Evolutionary conservation across 2,113 vertebrate species (phyloP), one percentile per base, ranked within the genome.

Genomic region (Calidris pugnax): DNA sequence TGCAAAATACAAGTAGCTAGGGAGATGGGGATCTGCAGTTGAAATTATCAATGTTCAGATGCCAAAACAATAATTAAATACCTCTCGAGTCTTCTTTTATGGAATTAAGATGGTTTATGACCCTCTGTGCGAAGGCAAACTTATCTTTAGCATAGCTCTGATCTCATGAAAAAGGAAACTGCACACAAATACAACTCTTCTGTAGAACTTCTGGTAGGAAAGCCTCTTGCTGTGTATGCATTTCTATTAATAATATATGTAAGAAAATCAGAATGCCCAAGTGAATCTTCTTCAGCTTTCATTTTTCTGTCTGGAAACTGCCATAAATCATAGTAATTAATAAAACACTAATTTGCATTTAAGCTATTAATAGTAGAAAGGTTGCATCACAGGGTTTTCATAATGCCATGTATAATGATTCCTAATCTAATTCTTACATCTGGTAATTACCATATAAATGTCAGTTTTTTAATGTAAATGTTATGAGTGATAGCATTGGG

Each of bases 391-490:
- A 89, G 81, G 73, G 87, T 91, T 71, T 89, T 94, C 66, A 32
- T 68, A 75, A 94, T 53, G 83, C 51, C 59, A 51, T 1, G 4
- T 85, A 50, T 95, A 74, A 83, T 72, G 89, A 92, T 87, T 89
- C 45, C 71, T 96, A 85, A 89, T 82, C 73, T 84, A 63, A 75
- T 89, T 85, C 66, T 82, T 73, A 57, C 16, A 41, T 94, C 85
- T 96, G 55, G 32, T 87, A 87, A 91, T 95, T 89, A 85, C 87
- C 37, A 35, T 68, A 39, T 71, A 94, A 85, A 89, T 77, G 76
- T 79, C 86, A 89, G 66, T 51, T 56, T 93, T 94, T 95, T 89
- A 89, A 81, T 3, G 12, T 72, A 87, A 80, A 87, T 78, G 62
- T 87, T 94, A 77, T 16, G 47, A 89, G 78, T 60, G n/a, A 66